These are phyloP conservation scores for Penaeus vannamei DNA, from an alignment of 1,140 invertebrate species.

Conservation along the genomic window DNA sequence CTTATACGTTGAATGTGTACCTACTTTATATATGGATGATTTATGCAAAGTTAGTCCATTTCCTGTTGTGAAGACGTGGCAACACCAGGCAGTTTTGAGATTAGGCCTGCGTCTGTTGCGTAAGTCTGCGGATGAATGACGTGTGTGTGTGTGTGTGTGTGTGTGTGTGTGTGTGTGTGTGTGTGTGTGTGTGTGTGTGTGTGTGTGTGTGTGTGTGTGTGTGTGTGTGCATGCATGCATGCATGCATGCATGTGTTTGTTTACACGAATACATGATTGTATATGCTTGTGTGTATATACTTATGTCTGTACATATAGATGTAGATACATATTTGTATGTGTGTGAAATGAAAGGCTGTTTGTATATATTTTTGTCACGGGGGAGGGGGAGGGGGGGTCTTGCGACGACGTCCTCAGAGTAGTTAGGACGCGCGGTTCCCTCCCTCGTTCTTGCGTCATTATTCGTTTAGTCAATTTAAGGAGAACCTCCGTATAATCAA, in stretches of 20 bases:
- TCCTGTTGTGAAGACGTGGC: no score
- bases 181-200: slow-evolving; percentile 4
- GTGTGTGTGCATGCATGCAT: not conserved
- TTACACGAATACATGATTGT: not conserved
- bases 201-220: not conserved
- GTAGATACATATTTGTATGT: not conserved
- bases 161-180: not conserved
- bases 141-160: not conserved
- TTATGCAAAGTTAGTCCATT: not conserved
- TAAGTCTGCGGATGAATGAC: not conserved
- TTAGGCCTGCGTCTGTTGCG: not conserved
- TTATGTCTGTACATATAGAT: no score
- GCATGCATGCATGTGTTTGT: not conserved
- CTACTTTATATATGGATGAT: not conserved
- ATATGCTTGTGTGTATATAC: no score
- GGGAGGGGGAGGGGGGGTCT: no score
- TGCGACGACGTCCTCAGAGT: no score
- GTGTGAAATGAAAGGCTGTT: not conserved
- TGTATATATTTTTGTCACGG: not conserved
- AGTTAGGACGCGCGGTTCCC: no score
- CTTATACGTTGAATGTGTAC: not conserved
- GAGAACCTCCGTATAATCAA: no score
- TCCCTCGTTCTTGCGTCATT: no score
- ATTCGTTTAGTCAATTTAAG: no score
- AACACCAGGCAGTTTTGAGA: no score